Conservation (phyloP, 2,797 vertebrate species). For the Labroides dimidiatus region DNA sequence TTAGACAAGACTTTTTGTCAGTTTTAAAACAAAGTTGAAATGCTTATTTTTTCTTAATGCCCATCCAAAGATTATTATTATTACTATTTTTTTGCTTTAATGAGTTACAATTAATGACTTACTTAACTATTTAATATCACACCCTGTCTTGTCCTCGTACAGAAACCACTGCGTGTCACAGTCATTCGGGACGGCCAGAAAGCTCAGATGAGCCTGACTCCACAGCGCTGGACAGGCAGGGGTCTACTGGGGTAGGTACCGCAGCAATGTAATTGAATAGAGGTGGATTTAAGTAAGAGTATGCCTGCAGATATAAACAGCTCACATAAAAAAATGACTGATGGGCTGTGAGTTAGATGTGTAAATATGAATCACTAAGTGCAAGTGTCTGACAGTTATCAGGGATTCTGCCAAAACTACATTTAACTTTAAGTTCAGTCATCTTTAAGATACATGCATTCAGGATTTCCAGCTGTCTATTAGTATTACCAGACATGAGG, state of each 20-base stretch:
- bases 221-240: conserved; percentile 92
- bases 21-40: too few relatives aligned
- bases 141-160: conserved; percentile 36
- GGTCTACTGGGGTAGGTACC: conserved; percentile 91
- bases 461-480: neutral
- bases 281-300: neutral
- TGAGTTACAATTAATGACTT: too few relatives aligned
- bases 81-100: too few relatives aligned
- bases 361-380: neutral
- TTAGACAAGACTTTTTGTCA: too few relatives aligned
- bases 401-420: neutral
- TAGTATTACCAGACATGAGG: neutral
- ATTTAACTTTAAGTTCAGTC: neutral
- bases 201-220: conserved; percentile 88
- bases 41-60: neutral
- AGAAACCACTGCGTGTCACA: conserved; percentile 90
- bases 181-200: conserved; percentile 87
- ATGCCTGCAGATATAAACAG: too few relatives aligned
- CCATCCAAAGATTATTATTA: neutral
- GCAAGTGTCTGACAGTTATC: neutral
- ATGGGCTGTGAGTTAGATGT: neutral
- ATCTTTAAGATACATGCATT: neutral
- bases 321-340: too few relatives aligned
- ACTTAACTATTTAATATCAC: neutral
- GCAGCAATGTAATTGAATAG: neutral